Conservation (phyloP, 2,797 vertebrate genomes). For the Neosilurus hyrtlii region DNA sequence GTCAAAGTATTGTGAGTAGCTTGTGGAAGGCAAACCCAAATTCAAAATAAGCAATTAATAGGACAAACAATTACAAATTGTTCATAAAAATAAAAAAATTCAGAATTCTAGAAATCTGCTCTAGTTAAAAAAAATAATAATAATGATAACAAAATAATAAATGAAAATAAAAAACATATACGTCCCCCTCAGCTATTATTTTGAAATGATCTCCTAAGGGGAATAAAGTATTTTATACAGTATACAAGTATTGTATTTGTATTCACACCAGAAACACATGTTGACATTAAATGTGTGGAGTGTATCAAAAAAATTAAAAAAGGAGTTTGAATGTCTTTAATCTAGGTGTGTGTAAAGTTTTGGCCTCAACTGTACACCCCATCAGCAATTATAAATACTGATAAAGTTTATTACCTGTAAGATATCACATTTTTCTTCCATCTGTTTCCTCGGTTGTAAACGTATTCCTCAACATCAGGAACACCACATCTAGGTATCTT, state of each 20-base stretch:
- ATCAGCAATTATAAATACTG: not conserved
- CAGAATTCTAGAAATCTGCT: not conserved
- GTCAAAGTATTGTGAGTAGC: not conserved
- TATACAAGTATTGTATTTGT: no score
- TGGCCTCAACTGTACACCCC: not conserved
- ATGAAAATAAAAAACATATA: not conserved
- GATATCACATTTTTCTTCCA: conserved; percentile 75
- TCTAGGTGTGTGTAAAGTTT: not conserved
- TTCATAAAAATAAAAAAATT: no score
- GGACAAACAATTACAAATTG: not conserved
- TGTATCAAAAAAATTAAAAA: not conserved
- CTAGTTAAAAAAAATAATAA: not conserved
- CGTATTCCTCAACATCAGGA: conserved; percentile 74
- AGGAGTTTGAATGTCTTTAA: not conserved
- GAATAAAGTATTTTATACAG: not conserved
- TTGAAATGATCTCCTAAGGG: not conserved
- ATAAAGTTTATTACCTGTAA: conserved; percentile 65
- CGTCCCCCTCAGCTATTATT: not conserved
- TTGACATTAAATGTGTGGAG: no score
- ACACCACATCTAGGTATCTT: conserved; percentile 73
- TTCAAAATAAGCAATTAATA: not conserved
- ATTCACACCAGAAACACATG: not conserved
- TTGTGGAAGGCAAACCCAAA: not conserved
- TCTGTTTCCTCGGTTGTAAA: conserved; percentile 57
- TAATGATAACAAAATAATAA: not conserved